Percentiles rank a stretch among this genome's conserved stretches.
These are phyloP conservation scores for Hiodon alosoides DNA, from an alignment of 2,113 vertebrate genomes.

Conservation along the genomic window DNA sequence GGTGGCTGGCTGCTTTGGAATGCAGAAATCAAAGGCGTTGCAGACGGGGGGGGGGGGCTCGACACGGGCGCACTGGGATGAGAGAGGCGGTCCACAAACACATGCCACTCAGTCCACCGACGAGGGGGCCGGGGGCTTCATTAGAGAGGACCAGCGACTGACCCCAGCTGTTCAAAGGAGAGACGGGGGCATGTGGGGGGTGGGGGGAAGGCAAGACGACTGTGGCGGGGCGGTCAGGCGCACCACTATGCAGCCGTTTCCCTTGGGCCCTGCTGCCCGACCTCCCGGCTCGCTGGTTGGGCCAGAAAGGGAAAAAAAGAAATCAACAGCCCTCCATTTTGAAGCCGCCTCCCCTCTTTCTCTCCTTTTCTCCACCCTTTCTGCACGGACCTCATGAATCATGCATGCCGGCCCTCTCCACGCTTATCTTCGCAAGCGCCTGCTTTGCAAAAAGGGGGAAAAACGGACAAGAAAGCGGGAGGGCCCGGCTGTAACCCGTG, in stretches of 20 bases:
- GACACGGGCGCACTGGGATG: conserved; percentile 6
- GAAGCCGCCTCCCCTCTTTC: conserved; percentile 58
- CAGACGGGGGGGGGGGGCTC: conserved; percentile 9
- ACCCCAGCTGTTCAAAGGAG: conserved; percentile 51
- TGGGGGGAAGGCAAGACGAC: conserved; percentile 19
- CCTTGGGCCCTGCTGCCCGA: conserved; percentile 57
- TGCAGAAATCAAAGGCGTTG: conserved; percentile 49
- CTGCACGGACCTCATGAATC: conserved; percentile 69
- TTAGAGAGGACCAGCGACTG: conserved; percentile 61
- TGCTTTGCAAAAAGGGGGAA: conserved; percentile 21
- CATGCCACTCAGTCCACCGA: conserved; percentile 39
- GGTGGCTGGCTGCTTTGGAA: conserved; percentile 32
- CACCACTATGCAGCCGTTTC: conserved; percentile 37
- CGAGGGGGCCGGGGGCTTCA: conserved; percentile 64
- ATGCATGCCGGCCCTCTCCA: conserved; percentile 60
- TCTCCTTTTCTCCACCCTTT: conserved; percentile 51
- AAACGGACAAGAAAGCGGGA: conserved; percentile 47
- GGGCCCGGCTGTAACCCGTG: conserved; percentile 43
- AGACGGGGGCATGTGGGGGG: conserved; percentile 44
- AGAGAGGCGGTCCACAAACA: conserved; percentile 30
- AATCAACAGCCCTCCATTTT: conserved; percentile 62
- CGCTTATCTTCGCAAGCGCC: conserved; percentile 25
- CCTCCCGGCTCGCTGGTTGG: conserved; percentile 62
- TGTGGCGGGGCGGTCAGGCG: conserved; percentile 7
- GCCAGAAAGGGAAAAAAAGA: conserved; percentile 43